These are phyloP conservation scores for Pachymerium ferrugineum DNA, from an alignment of 2,888 invertebrate species.

Conservation along the genomic window DNA sequence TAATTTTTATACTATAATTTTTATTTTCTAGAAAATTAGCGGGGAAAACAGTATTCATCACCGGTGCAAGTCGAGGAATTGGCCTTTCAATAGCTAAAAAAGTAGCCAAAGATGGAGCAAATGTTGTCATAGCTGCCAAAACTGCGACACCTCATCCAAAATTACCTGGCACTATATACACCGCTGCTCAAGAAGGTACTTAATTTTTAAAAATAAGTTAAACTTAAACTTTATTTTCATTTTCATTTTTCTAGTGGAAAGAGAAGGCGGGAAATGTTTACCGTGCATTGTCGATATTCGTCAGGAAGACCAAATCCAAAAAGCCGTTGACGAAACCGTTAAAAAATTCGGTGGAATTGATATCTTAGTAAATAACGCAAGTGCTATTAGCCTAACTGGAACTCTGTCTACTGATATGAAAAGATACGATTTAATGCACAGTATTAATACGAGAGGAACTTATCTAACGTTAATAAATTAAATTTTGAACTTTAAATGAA, in stretches of 20 bases:
- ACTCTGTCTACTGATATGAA: slow-evolving; percentile 89
- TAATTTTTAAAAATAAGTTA: not conserved
- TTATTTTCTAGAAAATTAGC: slow-evolving; percentile 56
- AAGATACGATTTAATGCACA: slow-evolving; percentile 92
- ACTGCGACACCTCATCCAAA: slow-evolving; percentile 85
- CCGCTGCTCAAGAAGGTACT: slow-evolving; percentile 68
- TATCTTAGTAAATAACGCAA: slow-evolving; percentile 91
- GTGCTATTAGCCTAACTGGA: slow-evolving; percentile 79
- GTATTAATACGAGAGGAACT: slow-evolving; percentile 88
- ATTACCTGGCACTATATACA: slow-evolving; percentile 84
- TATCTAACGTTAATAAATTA: slow-evolving; percentile 70
- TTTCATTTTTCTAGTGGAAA: slow-evolving; percentile 62
- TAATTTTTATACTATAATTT: not conserved
- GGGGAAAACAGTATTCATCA: slow-evolving; percentile 87
- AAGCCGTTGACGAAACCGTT: slow-evolving; percentile 68
- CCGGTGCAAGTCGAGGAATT: slow-evolving; percentile 93
- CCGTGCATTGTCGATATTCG: slow-evolving; percentile 84
- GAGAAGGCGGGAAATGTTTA: slow-evolving; percentile 74
- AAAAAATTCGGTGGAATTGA: slow-evolving; percentile 92
- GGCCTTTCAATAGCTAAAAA: slow-evolving; percentile 92
- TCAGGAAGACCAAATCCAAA: slow-evolving; percentile 67
- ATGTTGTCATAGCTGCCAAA: slow-evolving; percentile 85
- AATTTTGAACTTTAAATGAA: not conserved
- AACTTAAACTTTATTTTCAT: not conserved
- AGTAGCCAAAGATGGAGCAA: slow-evolving; percentile 86